These are phyloP conservation scores for Caenorhabditis zanzibari DNA, from an alignment of 2,888 invertebrate genomes.

Conservation along the genomic window DNA sequence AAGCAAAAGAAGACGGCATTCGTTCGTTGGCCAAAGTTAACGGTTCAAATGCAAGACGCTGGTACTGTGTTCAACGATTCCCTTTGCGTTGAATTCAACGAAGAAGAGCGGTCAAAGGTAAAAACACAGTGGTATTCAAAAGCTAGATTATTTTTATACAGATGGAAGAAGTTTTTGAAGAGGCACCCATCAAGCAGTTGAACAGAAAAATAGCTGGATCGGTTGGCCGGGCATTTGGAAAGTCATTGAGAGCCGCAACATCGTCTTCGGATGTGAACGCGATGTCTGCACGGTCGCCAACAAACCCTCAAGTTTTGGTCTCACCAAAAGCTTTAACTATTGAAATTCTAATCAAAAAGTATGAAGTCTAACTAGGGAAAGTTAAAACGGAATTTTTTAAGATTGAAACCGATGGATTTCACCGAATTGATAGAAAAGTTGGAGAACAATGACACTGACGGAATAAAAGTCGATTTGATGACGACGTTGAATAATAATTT, in stretches of 20 bases:
- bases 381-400: conserved; percentile 29
- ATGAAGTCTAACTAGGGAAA: too few relatives aligned
- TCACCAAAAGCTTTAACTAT: conserved; percentile 65
- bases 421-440: conserved; percentile 58
- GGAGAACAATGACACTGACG: conserved; percentile 61
- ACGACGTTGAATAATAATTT: conserved; percentile 57
- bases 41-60: conserved; percentile 49
- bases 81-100: conserved; percentile 65
- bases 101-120: conserved; percentile 59
- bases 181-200: conserved; percentile 53
- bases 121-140: not conserved
- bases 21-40: conserved; percentile 64
- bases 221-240: conserved; percentile 56
- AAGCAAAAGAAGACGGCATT: conserved; percentile 62
- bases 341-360: conserved; percentile 65
- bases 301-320: conserved; percentile 50
- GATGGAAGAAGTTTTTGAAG: conserved; percentile 67
- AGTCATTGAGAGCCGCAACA: conserved; percentile 41
- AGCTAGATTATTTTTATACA: conserved; percentile 5
- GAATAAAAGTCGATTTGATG: conserved; percentile 64
- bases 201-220: conserved; percentile 59
- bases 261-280: conserved; percentile 40
- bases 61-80: conserved; percentile 63
- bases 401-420: conserved; percentile 57
- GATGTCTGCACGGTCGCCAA: conserved; percentile 31